These are phyloP conservation scores for Tethea ocularis DNA, from an alignment of 2,888 invertebrate species.

Conservation along the genomic window DNA sequence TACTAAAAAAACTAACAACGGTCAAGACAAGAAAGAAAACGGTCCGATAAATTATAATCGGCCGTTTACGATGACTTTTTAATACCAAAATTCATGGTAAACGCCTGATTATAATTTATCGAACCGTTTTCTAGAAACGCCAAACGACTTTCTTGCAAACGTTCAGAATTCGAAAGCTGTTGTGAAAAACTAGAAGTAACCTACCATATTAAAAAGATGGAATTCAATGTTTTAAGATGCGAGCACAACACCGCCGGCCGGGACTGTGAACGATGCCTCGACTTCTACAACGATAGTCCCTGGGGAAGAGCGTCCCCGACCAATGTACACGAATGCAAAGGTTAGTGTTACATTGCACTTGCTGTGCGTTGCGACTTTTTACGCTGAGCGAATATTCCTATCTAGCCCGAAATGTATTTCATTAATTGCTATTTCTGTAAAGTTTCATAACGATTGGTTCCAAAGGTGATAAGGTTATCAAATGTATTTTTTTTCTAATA, in stretches of 20 bases:
- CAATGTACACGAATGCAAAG: slow-evolving; percentile 96
- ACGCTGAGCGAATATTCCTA: slow-evolving; percentile 16
- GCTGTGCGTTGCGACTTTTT: slow-evolving; percentile 16
- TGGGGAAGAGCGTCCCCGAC: slow-evolving; percentile 96
- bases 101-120: no score
- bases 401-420: background rate
- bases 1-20: no score
- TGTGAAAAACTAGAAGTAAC: no score
- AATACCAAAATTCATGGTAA: no score
- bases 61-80: no score
- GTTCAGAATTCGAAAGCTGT: no score
- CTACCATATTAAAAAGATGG: no score
- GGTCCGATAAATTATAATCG: no score
- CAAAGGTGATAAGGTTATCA: background rate
- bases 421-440: background rate
- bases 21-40: no score
- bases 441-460: background rate
- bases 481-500: slow-evolving; percentile 1
- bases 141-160: no score
- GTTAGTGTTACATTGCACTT: slow-evolving; percentile 81
- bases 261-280: slow-evolving; percentile 96
- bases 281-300: slow-evolving; percentile 98
- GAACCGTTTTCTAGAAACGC: no score
- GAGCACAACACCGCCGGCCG: slow-evolving; percentile 98
- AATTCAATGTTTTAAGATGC: slow-evolving; percentile 87